phyloP scores from a whole-genome alignment of 64 coral and sea anemone genomes.

The Stylophora pistillata region DNA sequence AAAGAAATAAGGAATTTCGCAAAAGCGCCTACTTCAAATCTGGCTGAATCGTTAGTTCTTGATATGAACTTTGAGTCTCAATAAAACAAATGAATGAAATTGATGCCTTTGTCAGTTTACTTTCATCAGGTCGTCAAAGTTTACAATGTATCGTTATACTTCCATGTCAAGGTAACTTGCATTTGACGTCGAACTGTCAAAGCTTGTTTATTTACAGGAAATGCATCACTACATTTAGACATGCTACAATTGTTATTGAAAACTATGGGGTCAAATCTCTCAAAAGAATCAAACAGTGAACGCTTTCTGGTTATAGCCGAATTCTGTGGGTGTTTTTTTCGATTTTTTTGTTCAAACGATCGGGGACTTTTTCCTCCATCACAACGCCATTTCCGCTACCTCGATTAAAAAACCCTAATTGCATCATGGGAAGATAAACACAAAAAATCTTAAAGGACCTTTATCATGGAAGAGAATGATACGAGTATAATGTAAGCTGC shows the following conservation, averaged over 20 bases:
- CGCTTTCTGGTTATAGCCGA: no score
- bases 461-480: not conserved
- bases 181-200: not conserved
- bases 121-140: no score
- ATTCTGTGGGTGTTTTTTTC: no score
- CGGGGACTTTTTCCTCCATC: not conserved
- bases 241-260: not conserved
- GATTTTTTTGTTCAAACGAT: not conserved
- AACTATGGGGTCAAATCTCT: not conserved
- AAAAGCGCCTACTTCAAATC: no score
- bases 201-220: not conserved
- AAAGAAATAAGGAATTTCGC: no score
- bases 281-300: no score
- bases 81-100: no score
- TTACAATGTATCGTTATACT: no score
- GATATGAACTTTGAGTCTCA: no score
- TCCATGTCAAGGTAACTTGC: not conserved
- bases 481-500: not conserved
- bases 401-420: not conserved
- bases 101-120: no score
- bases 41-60: no score
- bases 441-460: no score
- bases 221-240: not conserved
- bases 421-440: constrained; percentile 48
- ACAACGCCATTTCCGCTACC: not conserved